Base-by-base conservation (phyloP, 1,140 invertebrate genomes). In the Pristionchus pacificus region DNA sequence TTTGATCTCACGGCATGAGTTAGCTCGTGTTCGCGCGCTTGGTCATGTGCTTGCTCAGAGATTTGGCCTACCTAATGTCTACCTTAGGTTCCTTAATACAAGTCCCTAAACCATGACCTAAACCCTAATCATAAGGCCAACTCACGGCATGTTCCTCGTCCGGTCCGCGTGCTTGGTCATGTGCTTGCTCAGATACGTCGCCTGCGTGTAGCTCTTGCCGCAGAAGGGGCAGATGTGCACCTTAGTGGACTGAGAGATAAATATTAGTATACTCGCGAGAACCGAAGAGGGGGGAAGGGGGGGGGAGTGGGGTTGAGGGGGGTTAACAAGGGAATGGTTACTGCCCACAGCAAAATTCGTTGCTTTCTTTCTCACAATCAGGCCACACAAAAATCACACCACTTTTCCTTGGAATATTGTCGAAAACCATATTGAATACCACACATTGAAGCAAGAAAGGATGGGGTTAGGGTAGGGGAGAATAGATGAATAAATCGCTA, bases 121-220 rank as follows among this genome's bases (percentile, higher is more conserved):
- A 72, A 74, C 31, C 28, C 2, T 60, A 55, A 30, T 27, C 19
- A 32, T 10, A 57, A 19, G 1, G n/a, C 66, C 63, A 0, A 31
- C 24, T 65, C 30, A 60, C 13, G 27, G 31, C 59, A 32, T 28
- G 65, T 67, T 62, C 79, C 79, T 66, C 81, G 80, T 61, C 60
- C 71, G 25, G 71, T 85, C 83, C 6, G 83, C 80, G 77, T 99
- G 95, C 83, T 98, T 98, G 83, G 96, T 93, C 93, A 98, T 93
- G 85, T 99, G 96, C 84, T 98, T 96, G 74, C 92, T 92, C 79
- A 99, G 88, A 85, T 98, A 98, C 19, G 95, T 97, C 86, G 98
- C 95, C 85, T 98, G 95, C 3, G 95, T 98, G 86, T 99, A 98
- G 68, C 92, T 95, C 86, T 98, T 98, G 80, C 96, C 96, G 86